Evolutionary conservation across 2,797 vertebrate genomes (phyloP), one percentile per base, ranked within the genome.

Genomic region (Schizopygopsis pylzovi): DNA sequence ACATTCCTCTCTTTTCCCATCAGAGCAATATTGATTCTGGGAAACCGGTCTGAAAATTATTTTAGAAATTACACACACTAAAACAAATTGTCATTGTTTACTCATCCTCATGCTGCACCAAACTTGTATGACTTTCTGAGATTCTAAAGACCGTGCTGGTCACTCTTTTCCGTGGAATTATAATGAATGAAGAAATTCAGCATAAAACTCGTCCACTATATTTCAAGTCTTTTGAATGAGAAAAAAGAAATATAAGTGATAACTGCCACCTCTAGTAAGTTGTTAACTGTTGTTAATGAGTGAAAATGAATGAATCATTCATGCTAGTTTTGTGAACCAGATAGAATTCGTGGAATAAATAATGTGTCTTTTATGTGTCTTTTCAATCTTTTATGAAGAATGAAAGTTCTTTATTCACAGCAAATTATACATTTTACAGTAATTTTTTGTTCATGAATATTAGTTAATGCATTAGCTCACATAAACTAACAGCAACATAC

Each of bases 1-100:
- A 13, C 63, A 39, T 70, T 65, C 39, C 20, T 52, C 45, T 68
- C 8, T 65, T 45, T 65, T 61, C 47, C 73, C 4, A 9, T 10
- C 47, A 76, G 49, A 37, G 47, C 73, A 6, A 54, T 54, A 76
- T 76, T 54, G 73, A 76, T 68, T 68, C 33, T 68, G 33, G 33
- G 47, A 81, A 41, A 49, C 6, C 6, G 37, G 12, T 70, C 12
- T 63, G 20, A 81, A 81, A 81, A 22, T 37, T 16, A 81, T 67
- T 47, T 47, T 28, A 68, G 45, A 11, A 81, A 67, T 81, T 70
- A 68, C 20, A 39, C 33, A 45, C 4, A 39, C 0, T 6, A 7
- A 75, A 78, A 78, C 2, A n/a, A 16, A 16, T 9, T 47, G 12
- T 41, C 25, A 28, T 67, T 3, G 22, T 68, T 49, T 68, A 15